Conservation (phyloP, 2,113 vertebrate species). For the Ochotona princeps region DNA sequence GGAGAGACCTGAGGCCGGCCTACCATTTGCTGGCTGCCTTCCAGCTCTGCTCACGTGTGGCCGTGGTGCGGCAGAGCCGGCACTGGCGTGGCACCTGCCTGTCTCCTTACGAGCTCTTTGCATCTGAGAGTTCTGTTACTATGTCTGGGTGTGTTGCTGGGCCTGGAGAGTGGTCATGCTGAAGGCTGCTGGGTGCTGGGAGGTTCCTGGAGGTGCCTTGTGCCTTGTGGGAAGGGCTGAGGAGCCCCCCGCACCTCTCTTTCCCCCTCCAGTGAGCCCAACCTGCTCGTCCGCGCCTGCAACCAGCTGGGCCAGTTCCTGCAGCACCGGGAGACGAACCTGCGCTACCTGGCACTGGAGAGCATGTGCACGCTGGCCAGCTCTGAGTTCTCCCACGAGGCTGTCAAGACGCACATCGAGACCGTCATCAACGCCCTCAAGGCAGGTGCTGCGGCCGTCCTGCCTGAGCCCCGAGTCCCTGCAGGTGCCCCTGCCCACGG, state of each 20-base stretch:
- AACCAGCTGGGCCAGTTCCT: constrained; percentile 92
- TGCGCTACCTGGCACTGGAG: constrained; percentile 91
- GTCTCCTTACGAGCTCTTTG: too few relatives aligned
- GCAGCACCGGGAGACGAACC: constrained; percentile 92
- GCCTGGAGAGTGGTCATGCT: too few relatives aligned
- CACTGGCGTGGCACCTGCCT: too few relatives aligned
- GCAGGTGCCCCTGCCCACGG: too few relatives aligned
- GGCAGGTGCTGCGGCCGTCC: constrained; percentile 60
- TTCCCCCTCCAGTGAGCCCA: constrained; percentile 80
- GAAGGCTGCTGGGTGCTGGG: too few relatives aligned
- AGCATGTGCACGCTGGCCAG: constrained; percentile 84
- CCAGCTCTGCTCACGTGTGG: too few relatives aligned
- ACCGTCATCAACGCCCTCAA: constrained; percentile 92
- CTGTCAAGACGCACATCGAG: constrained; percentile 91
- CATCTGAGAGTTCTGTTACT: too few relatives aligned
- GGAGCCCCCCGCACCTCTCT: not conserved
- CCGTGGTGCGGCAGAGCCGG: too few relatives aligned
- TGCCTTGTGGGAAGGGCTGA: not conserved
- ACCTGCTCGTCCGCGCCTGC: constrained; percentile 90
- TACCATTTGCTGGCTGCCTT: too few relatives aligned
- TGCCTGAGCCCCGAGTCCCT: not conserved
- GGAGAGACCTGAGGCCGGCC: too few relatives aligned
- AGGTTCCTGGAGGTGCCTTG: too few relatives aligned
- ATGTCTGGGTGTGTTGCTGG: too few relatives aligned
- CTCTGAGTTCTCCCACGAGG: constrained; percentile 78